These are phyloP conservation scores for Cyphomyrmex costatus DNA, from an alignment of 1,140 invertebrate genomes.

Conservation along the genomic window DNA sequence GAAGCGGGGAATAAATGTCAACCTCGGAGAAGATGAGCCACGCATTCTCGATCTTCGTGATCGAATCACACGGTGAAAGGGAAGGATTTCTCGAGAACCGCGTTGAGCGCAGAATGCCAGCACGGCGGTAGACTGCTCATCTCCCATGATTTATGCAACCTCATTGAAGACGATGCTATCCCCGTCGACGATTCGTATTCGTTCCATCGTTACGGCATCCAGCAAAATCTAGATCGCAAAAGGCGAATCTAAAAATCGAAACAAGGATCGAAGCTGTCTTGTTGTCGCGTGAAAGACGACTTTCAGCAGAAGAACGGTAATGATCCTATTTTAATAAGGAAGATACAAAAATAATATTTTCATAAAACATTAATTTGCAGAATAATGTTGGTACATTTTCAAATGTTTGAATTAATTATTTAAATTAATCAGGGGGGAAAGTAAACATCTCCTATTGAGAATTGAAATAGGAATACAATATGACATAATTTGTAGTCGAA, in stretches of 20 bases:
- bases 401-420: neutral
- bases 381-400: neutral
- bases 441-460: neutral
- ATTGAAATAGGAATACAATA: neutral
- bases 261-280: slow-evolving; percentile 17
- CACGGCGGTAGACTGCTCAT: slow-evolving; percentile 64
- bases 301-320: neutral
- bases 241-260: slow-evolving; percentile 40
- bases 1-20: slow-evolving; percentile 73
- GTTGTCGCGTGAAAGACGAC: neutral
- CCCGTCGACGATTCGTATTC: slow-evolving; percentile 51
- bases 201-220: slow-evolving; percentile 49
- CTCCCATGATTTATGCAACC: slow-evolving; percentile 75
- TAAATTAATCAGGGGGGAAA: neutral
- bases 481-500: neutral
- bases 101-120: slow-evolving; percentile 69
- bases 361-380: neutral
- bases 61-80: slow-evolving; percentile 77
- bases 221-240: slow-evolving; percentile 48
- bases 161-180: slow-evolving; percentile 72
- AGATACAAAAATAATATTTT: neutral
- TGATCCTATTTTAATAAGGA: neutral
- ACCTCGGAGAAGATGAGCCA: slow-evolving; percentile 47
- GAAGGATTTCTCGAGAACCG: slow-evolving; percentile 68
- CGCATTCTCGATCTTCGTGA: slow-evolving; percentile 59